These are phyloP conservation scores for Rhyacophila evoluta DNA, from an alignment of 2,888 invertebrate genomes.

Conservation along the genomic window DNA sequence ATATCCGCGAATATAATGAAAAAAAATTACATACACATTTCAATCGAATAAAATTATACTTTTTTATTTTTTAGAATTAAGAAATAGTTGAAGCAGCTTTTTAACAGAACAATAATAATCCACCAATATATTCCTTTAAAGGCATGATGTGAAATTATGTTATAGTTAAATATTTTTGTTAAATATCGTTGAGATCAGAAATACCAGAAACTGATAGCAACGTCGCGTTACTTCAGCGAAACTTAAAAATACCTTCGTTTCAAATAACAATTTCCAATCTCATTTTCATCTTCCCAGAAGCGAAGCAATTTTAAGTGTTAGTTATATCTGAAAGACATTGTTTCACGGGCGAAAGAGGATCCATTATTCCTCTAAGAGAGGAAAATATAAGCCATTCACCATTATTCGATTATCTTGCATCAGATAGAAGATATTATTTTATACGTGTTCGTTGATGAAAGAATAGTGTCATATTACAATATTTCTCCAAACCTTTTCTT, in stretches of 20 bases:
- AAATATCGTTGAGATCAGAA: too few species aligned
- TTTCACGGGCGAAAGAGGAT: neutral
- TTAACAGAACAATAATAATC: too few species aligned
- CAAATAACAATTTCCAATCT: constrained; percentile 8
- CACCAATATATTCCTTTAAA: too few species aligned
- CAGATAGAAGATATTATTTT: neutral
- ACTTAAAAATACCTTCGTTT: neutral
- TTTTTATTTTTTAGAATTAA: too few species aligned
- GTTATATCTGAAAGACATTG: neutral
- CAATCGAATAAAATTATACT: too few species aligned
- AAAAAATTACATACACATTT: too few species aligned
- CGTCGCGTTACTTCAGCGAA: neutral
- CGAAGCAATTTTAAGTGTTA: constrained; percentile 5
- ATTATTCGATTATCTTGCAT: neutral
- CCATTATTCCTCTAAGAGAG: neutral
- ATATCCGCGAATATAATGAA: too few species aligned
- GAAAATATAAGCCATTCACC: neutral
- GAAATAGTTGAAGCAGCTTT: too few species aligned
- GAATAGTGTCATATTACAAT: neutral
- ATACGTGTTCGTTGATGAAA: neutral
- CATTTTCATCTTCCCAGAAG: neutral
- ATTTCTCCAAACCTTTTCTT: too few species aligned
- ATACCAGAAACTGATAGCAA: neutral
- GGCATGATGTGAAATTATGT: too few species aligned
- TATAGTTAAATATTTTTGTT: too few species aligned